Percentiles rank a stretch among this genome's conserved stretches.
Conservation (phyloP, 2,113 vertebrate species). For the Egretta garzetta region DNA sequence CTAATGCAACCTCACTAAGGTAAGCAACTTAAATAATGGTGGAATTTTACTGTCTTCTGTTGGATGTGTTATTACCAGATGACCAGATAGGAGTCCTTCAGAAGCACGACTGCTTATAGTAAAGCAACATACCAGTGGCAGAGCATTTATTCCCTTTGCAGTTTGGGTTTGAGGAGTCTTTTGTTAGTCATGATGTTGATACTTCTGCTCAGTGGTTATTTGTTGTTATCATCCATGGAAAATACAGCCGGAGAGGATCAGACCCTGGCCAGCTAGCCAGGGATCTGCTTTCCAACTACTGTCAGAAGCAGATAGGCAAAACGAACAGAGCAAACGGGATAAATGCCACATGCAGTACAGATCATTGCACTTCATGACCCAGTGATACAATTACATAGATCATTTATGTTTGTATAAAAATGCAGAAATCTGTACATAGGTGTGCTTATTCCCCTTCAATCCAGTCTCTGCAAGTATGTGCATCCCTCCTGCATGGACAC, state of each 20-base stretch:
- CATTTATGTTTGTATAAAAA: neutral
- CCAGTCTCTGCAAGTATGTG: neutral
- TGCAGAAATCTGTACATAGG: neutral
- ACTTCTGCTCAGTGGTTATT: neutral
- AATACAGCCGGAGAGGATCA: neutral
- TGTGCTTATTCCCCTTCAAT: neutral
- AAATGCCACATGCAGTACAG: neutral
- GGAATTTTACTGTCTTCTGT: neutral
- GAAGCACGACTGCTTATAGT: neutral
- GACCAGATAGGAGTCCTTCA: neutral
- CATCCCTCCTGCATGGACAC: fast-evolving
- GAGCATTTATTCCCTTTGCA: neutral
- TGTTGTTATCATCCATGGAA: neutral
- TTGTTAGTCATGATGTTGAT: neutral
- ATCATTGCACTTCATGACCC: neutral
- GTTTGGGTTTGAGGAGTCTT: neutral
- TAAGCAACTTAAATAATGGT: neutral
- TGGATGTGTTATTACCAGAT: neutral
- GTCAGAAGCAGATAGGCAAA: neutral
- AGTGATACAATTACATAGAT: neutral
- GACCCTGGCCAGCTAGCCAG: neutral
- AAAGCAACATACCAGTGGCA: neutral
- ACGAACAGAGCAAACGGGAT: neutral
- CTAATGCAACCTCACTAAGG: neutral
- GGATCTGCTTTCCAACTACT: neutral